Base-by-base conservation (phyloP, 2,888 invertebrate species). In the Heliconius erato region DNA sequence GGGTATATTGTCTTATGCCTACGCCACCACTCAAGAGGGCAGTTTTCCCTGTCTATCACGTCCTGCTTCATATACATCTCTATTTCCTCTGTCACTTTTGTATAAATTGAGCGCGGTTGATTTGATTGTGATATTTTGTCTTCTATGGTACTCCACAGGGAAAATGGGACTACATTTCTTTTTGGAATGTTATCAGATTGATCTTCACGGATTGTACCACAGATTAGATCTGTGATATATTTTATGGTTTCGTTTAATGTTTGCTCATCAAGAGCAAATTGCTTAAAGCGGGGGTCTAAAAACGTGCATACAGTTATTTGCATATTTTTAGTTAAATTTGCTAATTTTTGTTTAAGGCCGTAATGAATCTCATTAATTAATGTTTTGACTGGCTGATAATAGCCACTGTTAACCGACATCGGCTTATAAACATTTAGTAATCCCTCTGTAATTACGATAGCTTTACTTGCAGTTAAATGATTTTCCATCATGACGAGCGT, bases 21-120 rank as follows among this genome's bases (percentile, higher is more conserved):
- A 26, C 78, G 67, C 83, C 83, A 83, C 83, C 83, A 80, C 26
- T 78, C 19, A 19, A 78, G n/a, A 54, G 82, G 80, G 67, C 78
- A 83, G 28, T 14, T 35, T n/a, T 69, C 32, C 7, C 65, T 23
- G 63, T 32, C 7, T 28, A 82, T 65, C 4, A 82, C 32, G n/a
- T 2, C 65, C 71, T 82, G 69, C 26, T 72, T 74, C 23, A 67
- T 9, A n/a, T 79, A 79, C 59, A 82, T 44, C 3, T 82, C 69
- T 11, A 82, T 2, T 68, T 82, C 74, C 26, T 82, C 82, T 14
- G 2, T 19, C 7, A 35, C 74, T 63, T 82, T 82, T 12, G 65
- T 54, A 12, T 35, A 6, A 16, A 68, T 49, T 12, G 74, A 74
- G n/a, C 74, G 74, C 6, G 82, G 74, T 26, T 19, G 14, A 23